phyloP scores from a whole-genome alignment of 1,140 invertebrate genomes.

The Drosophila varians region DNA sequence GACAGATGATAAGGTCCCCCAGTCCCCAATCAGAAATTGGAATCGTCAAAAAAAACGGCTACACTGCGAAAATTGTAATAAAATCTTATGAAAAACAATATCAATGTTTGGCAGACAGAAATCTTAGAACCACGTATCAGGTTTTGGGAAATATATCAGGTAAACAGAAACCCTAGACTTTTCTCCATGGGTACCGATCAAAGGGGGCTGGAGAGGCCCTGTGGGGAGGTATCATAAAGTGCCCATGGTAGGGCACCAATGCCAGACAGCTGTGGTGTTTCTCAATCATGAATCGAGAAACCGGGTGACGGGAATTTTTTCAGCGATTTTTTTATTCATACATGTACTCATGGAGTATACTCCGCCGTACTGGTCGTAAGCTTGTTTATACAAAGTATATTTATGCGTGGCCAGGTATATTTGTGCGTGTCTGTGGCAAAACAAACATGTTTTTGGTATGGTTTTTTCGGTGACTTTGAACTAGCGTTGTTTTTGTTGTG shows the following conservation, averaged over 20 bases:
- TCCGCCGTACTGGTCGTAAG: not conserved
- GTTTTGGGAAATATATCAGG: not conserved
- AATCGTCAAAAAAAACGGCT: slow-evolving; percentile 17
- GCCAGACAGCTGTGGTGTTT: slow-evolving; percentile 38
- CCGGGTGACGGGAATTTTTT: slow-evolving; percentile 31
- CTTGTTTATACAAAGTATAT: slow-evolving; percentile 25
- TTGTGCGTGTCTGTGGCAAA: slow-evolving; percentile 11
- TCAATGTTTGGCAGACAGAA: too few relatives aligned
- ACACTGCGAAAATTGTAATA: not conserved
- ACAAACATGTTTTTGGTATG: slow-evolving; percentile 62
- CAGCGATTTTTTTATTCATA: not conserved
- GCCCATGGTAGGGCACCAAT: slow-evolving; percentile 22
- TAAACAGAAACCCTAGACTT: not conserved
- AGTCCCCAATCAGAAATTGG: not conserved
- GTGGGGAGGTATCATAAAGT: slow-evolving; percentile 17
- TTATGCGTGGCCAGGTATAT: slow-evolving; percentile 16
- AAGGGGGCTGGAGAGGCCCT: not conserved
- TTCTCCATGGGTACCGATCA: not conserved
- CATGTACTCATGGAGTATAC: too few relatives aligned
- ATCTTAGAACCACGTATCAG: too few relatives aligned
- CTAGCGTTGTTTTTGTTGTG: slow-evolving; percentile 36
- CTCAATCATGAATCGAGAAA: slow-evolving; percentile 31
- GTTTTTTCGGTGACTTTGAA: slow-evolving; percentile 63
- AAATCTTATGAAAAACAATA: too few relatives aligned
- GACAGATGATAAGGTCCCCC: slow-evolving; percentile 25